Evolutionary conservation across 2,113 vertebrate species (phyloP).

Genomic region (Scopus umbretta): DNA sequence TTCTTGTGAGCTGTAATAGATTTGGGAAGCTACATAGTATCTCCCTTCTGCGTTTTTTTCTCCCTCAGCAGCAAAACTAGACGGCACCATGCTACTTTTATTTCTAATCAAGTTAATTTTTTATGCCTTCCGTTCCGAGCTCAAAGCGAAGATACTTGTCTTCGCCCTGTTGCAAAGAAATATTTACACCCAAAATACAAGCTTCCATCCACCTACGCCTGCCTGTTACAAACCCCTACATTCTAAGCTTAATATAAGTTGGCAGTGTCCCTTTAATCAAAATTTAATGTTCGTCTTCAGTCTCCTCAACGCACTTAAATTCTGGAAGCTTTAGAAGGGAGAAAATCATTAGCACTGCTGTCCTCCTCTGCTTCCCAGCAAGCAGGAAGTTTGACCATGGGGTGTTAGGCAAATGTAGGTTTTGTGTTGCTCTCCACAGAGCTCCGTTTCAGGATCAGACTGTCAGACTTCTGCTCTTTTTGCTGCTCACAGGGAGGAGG

Average conservation of each 20-base stretch:
- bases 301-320: conserved; percentile 14
- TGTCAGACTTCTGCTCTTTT: background rate
- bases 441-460: background rate
- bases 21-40: background rate
- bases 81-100: background rate
- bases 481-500: background rate
- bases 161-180: background rate
- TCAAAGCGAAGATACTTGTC: background rate
- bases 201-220: background rate
- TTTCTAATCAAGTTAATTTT: background rate
- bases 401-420: background rate
- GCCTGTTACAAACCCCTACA: background rate
- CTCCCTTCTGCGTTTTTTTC: background rate
- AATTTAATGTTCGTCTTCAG: conserved; percentile 26
- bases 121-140: background rate
- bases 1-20: background rate
- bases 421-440: background rate
- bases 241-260: background rate
- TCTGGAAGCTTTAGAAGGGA: background rate
- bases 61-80: background rate
- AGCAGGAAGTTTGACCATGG: background rate
- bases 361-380: background rate
- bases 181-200: background rate
- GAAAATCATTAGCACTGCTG: background rate
- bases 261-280: conserved; percentile 43